Conservation (phyloP, 2,888 invertebrate species). For the Chloromyia formosa region DNA sequence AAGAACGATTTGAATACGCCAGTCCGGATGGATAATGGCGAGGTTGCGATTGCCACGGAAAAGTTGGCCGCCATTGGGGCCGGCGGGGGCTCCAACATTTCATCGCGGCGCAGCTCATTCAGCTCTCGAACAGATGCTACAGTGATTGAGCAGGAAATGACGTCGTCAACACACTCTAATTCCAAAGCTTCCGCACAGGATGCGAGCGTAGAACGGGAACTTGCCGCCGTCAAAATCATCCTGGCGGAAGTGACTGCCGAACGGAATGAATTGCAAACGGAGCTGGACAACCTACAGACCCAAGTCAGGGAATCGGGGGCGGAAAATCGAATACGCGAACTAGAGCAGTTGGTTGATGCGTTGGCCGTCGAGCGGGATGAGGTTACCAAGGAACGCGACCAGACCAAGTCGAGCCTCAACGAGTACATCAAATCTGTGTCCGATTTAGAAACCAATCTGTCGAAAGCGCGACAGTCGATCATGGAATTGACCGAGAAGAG, state of each 20-base stretch:
- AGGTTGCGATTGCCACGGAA: constrained; percentile 51
- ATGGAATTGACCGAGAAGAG: constrained; percentile 65
- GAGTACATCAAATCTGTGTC: constrained; percentile 60
- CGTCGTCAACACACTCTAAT: not conserved
- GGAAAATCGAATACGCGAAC: constrained; percentile 54
- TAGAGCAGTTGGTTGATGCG: constrained; percentile 54
- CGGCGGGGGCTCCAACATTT: constrained; percentile 46
- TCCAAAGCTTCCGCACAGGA: not conserved
- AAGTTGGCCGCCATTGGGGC: constrained; percentile 47
- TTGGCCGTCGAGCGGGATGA: constrained; percentile 57
- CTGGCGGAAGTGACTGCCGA: constrained; percentile 57
- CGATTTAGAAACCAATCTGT: constrained; percentile 60
- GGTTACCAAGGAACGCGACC: constrained; percentile 53
- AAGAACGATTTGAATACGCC: constrained; percentile 40
- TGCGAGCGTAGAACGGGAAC: constrained; percentile 52
- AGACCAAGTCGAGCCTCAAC: constrained; percentile 53
- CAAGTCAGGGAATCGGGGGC: constrained; percentile 55
- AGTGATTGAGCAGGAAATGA: constrained; percentile 45
- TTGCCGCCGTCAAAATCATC: constrained; percentile 59
- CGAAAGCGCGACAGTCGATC: constrained; percentile 64
- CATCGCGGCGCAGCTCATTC: constrained; percentile 53
- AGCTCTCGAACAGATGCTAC: constrained; percentile 49
- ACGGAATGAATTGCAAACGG: constrained; percentile 57
- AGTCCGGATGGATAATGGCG: constrained; percentile 16
- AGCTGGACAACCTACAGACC: constrained; percentile 54